Conservation (phyloP, 1,140 invertebrate species). For the Nixonia krombeini region DNA sequence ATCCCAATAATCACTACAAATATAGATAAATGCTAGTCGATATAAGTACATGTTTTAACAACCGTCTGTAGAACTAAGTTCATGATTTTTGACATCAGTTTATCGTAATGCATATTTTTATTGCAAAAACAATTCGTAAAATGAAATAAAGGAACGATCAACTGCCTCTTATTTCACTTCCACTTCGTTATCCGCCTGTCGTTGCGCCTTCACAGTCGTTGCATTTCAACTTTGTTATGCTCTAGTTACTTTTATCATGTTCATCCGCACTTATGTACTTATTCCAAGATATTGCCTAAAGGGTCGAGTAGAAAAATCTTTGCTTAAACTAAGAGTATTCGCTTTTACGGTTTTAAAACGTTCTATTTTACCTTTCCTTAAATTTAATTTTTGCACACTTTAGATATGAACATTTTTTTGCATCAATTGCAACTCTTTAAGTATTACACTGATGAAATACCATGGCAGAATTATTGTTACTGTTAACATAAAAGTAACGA, state of each 20-base stretch:
- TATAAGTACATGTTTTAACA: constrained; percentile 69
- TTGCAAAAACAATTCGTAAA: constrained; percentile 30
- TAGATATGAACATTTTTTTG: neutral
- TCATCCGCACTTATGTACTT: constrained; percentile 26
- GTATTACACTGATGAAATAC: too few species aligned
- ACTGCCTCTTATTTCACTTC: constrained; percentile 20
- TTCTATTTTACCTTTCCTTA: neutral
- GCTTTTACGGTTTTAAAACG: neutral
- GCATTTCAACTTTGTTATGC: constrained; percentile 11
- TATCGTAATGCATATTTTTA: constrained; percentile 50
- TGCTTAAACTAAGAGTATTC: constrained; percentile 16
- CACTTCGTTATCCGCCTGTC: constrained; percentile 4
- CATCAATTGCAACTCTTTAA: neutral
- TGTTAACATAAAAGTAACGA: too few species aligned
- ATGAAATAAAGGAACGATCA: constrained; percentile 8
- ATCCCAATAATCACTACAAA: constrained; percentile 67
- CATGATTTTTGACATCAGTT: constrained; percentile 48
- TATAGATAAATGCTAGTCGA: constrained; percentile 61
- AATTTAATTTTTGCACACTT: neutral
- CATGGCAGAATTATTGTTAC: too few species aligned
- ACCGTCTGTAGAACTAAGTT: constrained; percentile 65
- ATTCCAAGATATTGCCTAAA: constrained; percentile 30
- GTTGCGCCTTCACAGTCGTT: constrained; percentile 18
- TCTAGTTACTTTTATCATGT: constrained; percentile 29
- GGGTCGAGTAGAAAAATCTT: constrained; percentile 41